phyloP scores from a whole-genome alignment of 2,888 invertebrate species.

The Proisotoma minuta region DNA sequence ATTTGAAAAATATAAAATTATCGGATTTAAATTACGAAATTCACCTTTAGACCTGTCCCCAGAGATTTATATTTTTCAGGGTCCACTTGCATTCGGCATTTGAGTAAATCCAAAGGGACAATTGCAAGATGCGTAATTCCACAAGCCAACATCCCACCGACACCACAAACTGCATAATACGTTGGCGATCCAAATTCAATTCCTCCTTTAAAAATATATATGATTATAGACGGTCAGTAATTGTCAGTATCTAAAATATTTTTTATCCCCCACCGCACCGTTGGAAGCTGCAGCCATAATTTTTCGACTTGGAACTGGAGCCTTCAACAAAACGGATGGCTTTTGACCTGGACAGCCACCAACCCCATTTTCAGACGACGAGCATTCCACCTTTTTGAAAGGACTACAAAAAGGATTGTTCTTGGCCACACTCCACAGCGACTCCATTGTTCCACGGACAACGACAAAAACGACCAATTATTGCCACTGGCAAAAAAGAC shows the following conservation, averaged over 20 bases:
- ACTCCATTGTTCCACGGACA: conserved; percentile 4
- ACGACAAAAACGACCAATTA: conserved; percentile 15
- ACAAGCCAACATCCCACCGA: conserved; percentile 84
- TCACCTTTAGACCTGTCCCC: conserved; percentile 63
- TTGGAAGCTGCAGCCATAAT: conserved; percentile 11
- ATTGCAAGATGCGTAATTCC: conserved; percentile 78
- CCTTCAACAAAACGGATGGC: background rate
- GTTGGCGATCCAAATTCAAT: conserved; percentile 78
- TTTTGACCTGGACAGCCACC: background rate
- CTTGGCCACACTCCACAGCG: conserved; percentile 12
- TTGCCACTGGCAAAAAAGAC: conserved; percentile 14
- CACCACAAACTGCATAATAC: conserved; percentile 85
- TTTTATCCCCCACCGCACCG: too few species aligned
- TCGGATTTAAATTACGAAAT: background rate
- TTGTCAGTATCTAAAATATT: background rate
- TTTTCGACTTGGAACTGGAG: conserved; percentile 3
- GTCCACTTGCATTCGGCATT: conserved; percentile 89
- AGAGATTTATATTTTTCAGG: conserved; percentile 85
- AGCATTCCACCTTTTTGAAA: conserved; percentile 4
- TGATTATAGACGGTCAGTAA: background rate
- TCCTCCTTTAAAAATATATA: too few species aligned
- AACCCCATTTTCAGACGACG: background rate
- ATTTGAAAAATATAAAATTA: too few species aligned
- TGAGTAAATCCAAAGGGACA: conserved; percentile 92
- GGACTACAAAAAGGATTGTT: conserved; percentile 18